These are phyloP conservation scores for Apamea crenata DNA, from an alignment of 2,888 invertebrate genomes.

Conservation along the genomic window DNA sequence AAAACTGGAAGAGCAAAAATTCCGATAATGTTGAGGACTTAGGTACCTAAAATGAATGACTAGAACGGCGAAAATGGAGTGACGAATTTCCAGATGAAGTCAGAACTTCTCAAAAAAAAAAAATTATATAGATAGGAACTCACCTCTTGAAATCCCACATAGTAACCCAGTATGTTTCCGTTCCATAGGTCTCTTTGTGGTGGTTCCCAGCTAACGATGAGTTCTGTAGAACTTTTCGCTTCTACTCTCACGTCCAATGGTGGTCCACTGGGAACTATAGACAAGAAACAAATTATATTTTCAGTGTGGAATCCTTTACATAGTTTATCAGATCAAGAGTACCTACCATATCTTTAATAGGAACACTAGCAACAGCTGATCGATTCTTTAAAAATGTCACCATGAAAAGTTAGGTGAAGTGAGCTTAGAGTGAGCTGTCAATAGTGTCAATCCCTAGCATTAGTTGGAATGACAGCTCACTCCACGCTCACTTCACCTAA, in stretches of 20 bases:
- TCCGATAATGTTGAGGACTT: not conserved
- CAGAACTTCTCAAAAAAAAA: not conserved
- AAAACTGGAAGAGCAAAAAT: not conserved
- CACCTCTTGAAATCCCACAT: conserved; percentile 95
- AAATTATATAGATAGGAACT: conserved; percentile 41
- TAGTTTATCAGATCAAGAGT: not conserved
- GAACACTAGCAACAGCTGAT: not conserved
- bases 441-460: too few relatives aligned
- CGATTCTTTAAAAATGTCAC: too few relatives aligned
- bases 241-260: conserved; percentile 95
- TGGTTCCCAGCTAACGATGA: conserved; percentile 96
- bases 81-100: not conserved
- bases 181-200: conserved; percentile 96
- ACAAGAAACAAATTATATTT: not conserved
- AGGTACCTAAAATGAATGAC: not conserved
- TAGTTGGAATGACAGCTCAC: too few relatives aligned
- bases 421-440: too few relatives aligned
- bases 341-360: too few relatives aligned
- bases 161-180: conserved; percentile 96
- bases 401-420: too few relatives aligned
- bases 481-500: too few relatives aligned
- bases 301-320: not conserved
- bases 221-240: conserved; percentile 95
- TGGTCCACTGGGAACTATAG: conserved; percentile 94
- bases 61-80: not conserved